Conservation (phyloP, 2,113 vertebrate genomes). For the Paramisgurnus dabryanus region DNA sequence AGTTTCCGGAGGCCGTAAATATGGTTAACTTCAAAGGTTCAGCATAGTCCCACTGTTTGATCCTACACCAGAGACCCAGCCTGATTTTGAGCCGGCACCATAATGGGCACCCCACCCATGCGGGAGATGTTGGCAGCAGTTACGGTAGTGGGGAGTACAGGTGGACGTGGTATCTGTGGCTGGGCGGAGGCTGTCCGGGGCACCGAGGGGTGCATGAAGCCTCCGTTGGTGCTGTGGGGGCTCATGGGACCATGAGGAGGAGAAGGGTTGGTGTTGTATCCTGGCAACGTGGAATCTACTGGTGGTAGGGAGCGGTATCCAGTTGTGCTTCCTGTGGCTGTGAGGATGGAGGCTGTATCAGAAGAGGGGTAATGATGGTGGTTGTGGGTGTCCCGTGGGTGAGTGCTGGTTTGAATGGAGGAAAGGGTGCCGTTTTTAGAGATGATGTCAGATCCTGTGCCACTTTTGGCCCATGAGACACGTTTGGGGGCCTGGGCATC, state of each 20-base stretch:
- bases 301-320: conserved; percentile 66
- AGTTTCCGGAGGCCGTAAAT: not conserved
- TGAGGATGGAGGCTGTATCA: conserved; percentile 79
- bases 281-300: conserved; percentile 61
- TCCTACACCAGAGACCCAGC: conserved; percentile 86
- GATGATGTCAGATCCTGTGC: conserved; percentile 80
- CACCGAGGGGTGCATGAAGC: conserved; percentile 61
- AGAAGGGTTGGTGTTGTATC: conserved; percentile 68
- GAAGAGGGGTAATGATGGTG: conserved; percentile 71
- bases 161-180: conserved; percentile 60
- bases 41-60: not conserved
- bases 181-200: conserved; percentile 69
- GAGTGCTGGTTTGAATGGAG: conserved; percentile 79
- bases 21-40: conserved; percentile 16
- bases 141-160: conserved; percentile 60
- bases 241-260: conserved; percentile 52
- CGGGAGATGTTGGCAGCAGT: conserved; percentile 78
- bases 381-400: conserved; percentile 64
- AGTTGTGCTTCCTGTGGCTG: conserved; percentile 70
- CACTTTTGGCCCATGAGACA: conserved; percentile 83
- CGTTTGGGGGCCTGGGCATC: conserved; percentile 87
- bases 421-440: conserved; percentile 91
- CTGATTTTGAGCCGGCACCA: conserved; percentile 88
- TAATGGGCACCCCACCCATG: conserved; percentile 86
- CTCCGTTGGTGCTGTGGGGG: conserved; percentile 62